Base-by-base conservation (phyloP, 2,113 vertebrate species). In the Opisthocomus hoazin region DNA sequence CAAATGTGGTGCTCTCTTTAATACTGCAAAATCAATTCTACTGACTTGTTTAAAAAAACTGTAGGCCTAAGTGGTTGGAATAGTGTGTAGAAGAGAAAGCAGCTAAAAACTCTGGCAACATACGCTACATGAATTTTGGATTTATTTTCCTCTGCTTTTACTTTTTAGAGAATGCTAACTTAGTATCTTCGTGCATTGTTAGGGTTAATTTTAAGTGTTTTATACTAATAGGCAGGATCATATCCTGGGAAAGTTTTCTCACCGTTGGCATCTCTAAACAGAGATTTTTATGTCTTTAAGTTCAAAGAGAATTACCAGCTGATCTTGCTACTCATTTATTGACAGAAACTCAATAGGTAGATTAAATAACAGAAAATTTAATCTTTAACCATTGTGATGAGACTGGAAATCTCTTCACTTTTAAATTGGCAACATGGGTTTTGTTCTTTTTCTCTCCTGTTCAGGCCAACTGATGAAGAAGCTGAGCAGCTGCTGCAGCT, bases 401-500 rank as follows among this genome's bases (percentile, higher is more conserved):
- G 45, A 5, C 27, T 48, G 45, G 37, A 74, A 76, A n/a, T 63
- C 6, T 15, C 5, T 68, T 51, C 6, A 2, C 9, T 50, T 34
- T 9, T 21, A 6, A 45, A 8, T 69, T 6, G 24, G 11, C 37
- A 80, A 56, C 0, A 0, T 69, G 79, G 21, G 53, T 68, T 92
- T 22, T 87, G 45, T 46, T 66, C 30, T 84, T 60, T 19, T 51
- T 18, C 30, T 76, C 8, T 51, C 5, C 51, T 69, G 8, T 91
- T 53, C 63, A 99, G 99, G 95, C 99, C 99, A 15, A 99, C 99
- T 8, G 99, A 99, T 84, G 99, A 99, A 94, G 99, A 99, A 91
- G 99, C 99, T 3, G 99, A 99, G 95, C 99, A 99, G 79, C 97
- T 99, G 3, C 96, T 99, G 39, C 99, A 99, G 98, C 88, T 99